Conservation (phyloP, 2,113 vertebrate species). For the Meleagris gallopavo region DNA sequence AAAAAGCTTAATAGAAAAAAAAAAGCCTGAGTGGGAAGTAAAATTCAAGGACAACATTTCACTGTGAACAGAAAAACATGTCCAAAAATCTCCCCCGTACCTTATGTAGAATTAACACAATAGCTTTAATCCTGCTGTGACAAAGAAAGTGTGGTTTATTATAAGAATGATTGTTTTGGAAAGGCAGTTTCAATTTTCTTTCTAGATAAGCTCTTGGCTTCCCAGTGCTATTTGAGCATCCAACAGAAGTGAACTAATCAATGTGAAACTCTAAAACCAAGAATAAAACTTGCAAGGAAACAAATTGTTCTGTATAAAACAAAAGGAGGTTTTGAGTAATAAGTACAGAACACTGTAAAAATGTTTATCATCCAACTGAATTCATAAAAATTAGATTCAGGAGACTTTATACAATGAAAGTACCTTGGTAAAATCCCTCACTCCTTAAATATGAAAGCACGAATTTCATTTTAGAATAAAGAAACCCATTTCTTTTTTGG, state of each 20-base stretch:
- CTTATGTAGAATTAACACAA: neutral
- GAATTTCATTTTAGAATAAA: neutral
- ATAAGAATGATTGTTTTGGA: neutral
- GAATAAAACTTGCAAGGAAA: slow-evolving; percentile 9
- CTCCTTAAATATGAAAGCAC: neutral
- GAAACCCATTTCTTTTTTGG: neutral
- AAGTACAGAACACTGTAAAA: neutral
- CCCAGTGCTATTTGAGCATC: neutral
- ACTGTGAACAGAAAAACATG: neutral
- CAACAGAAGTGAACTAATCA: slow-evolving; percentile 9
- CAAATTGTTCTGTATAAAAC: neutral
- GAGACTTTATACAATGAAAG: neutral
- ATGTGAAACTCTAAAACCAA: slow-evolving; percentile 10
- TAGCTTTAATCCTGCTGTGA: slow-evolving; percentile 18
- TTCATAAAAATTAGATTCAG: neutral
- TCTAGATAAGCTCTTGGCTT: slow-evolving; percentile 1
- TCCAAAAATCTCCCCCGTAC: slow-evolving; percentile 17
- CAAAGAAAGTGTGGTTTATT: neutral
- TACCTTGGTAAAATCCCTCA: neutral
- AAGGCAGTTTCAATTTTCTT: slow-evolving; percentile 8
- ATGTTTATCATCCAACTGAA: neutral
- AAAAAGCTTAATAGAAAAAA: neutral
- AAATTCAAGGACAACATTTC: neutral
- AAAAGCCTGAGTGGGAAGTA: neutral
- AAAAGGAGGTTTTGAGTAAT: neutral